Evolutionary conservation across 1,140 invertebrate genomes (phyloP), one percentile per base, ranked within the genome.

Genomic region (Telenomus remus): DNA sequence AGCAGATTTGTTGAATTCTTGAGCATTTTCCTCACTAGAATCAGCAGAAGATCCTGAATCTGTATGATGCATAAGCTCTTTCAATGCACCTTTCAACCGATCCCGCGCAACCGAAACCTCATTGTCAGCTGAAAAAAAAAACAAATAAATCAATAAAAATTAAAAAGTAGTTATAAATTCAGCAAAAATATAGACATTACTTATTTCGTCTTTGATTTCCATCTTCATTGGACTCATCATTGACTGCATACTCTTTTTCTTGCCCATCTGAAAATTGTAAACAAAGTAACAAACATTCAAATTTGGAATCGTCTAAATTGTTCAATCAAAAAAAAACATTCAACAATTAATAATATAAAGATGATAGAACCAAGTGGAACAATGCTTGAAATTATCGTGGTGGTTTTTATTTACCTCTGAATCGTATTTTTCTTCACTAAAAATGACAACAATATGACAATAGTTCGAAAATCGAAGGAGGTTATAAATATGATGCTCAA

Each of bases 21-120:
- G 43, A 13, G 80, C 51, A 76, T 49, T 80, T 49, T 88, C 85
- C 53, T 87, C 85, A 7, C 80, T 82, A 10, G 86, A 87, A n/a
- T 89, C 86, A 16, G 70, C 85, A 4, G 89, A 89, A 55, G 86
- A 88, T 15, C 89, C 90, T 60, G 91, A 88, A 68, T 90, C 88
- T 59, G 87, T 87, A 19, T 90, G 90, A 34, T 90, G 90, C 13
- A 92, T 70, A 7, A 90, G 86, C 70, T 92, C 91, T 81, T 90
- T 85, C 14, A 93, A 81, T 27, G 91, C 92, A 37, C 91, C 91
- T 84, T 91, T 92, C 11, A 93, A 86, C 19, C 91, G 84, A 46
- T 91, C 91, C 47, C 92, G 87, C n/a, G 92, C 92, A 39, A 90
- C 88, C 0, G 86, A 81, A n/a, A 91, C 88, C 61, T 91, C 88